Conservation (phyloP, 1,140 invertebrate genomes). For the Cydia splendana region DNA sequence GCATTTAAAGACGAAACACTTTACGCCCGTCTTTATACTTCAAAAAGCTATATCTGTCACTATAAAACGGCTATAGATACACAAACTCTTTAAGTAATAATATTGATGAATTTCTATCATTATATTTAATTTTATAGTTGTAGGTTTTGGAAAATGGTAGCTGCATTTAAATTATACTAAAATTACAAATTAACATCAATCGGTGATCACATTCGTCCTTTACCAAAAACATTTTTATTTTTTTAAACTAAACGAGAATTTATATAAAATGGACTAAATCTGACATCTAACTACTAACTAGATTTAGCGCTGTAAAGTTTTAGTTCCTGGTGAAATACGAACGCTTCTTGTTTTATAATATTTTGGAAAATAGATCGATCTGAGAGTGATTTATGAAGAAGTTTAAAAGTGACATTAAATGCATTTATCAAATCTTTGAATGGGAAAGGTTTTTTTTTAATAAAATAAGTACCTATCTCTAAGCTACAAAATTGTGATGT, state of each 20-base stretch:
- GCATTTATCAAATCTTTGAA: neutral
- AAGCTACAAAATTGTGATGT: slow-evolving; percentile 12
- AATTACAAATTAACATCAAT: slow-evolving; percentile 43
- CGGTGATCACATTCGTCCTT: slow-evolving; percentile 71
- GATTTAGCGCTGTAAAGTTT: neutral
- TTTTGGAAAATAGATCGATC: too few relatives aligned
- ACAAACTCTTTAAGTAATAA: too few relatives aligned
- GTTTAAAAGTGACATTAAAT: too few relatives aligned
- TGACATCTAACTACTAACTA: neutral
- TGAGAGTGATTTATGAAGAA: too few relatives aligned
- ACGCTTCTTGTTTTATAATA: too few relatives aligned
- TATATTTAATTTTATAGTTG: too few relatives aligned
- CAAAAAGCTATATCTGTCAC: too few relatives aligned
- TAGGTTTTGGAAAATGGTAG: neutral
- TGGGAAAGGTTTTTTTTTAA: neutral
- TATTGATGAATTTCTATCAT: too few relatives aligned
- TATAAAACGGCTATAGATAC: too few relatives aligned
- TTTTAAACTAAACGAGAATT: neutral
- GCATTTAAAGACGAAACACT: too few relatives aligned
- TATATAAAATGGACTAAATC: neutral
- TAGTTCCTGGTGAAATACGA: neutral
- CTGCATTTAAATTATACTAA: neutral
- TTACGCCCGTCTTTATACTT: too few relatives aligned
- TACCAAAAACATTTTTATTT: slow-evolving; percentile 34
- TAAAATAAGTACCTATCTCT: neutral